These are phyloP conservation scores for Drosophila watanabei DNA, from an alignment of 1,140 invertebrate species.

Conservation along the genomic window DNA sequence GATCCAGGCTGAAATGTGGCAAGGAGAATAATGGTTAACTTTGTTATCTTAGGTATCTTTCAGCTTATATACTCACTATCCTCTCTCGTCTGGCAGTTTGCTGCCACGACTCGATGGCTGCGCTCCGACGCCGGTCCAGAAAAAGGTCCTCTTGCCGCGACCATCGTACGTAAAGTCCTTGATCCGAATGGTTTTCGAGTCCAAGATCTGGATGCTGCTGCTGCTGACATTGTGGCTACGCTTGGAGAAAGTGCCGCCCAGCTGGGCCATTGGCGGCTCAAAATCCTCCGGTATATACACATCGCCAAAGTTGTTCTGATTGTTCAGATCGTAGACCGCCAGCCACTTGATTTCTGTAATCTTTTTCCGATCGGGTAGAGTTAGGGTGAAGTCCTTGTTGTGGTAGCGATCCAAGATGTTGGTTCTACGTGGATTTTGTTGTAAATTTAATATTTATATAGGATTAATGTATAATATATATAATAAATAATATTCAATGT, in stretches of 20 bases:
- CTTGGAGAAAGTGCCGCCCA: conserved; percentile 90
- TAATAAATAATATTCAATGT: too few relatives aligned
- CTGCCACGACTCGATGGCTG: conserved; percentile 92
- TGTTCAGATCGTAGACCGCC: conserved; percentile 94
- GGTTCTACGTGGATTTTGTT: conserved; percentile 88
- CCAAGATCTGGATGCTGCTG: conserved; percentile 91
- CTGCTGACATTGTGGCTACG: conserved; percentile 90
- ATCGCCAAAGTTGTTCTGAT: conserved; percentile 95
- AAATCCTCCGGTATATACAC: conserved; percentile 96
- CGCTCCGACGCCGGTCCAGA: conserved; percentile 95
- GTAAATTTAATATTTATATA: neutral
- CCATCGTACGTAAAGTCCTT: conserved; percentile 93
- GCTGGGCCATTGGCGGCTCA: conserved; percentile 92
- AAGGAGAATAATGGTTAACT: neutral
- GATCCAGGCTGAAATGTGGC: conserved; percentile 88
- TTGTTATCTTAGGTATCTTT: neutral
- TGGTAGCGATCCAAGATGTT: conserved; percentile 94
- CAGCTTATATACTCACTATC: conserved; percentile 91
- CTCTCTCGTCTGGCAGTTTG: conserved; percentile 95
- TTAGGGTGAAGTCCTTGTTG: conserved; percentile 94
- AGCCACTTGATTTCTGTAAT: conserved; percentile 96
- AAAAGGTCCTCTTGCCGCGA: conserved; percentile 91
- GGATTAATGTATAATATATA: neutral
- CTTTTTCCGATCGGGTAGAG: conserved; percentile 94
- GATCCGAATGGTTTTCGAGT: conserved; percentile 93